phyloP scores from a whole-genome alignment of 2,113 vertebrate genomes.

The Petaurus breviceps region DNA sequence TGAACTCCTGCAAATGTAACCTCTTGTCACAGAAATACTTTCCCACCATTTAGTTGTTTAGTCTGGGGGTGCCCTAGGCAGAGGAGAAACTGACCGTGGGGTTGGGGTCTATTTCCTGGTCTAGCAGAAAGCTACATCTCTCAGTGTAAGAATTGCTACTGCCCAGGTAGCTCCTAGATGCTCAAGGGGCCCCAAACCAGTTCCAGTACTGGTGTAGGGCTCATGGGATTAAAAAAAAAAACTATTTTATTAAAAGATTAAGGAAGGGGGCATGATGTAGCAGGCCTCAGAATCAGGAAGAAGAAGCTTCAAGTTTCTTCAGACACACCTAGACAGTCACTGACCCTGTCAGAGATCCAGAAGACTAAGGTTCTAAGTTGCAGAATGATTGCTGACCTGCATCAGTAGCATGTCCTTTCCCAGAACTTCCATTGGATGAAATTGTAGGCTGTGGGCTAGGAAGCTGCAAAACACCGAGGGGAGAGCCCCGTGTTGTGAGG shows the following conservation, averaged over 20 bases:
- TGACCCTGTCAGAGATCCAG: neutral
- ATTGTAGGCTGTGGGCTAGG: neutral
- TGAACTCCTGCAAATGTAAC: slow-evolving; percentile 22
- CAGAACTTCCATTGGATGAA: neutral
- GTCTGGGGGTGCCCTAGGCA: neutral
- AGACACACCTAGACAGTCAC: neutral
- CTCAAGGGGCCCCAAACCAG: neutral
- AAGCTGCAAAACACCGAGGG: neutral
- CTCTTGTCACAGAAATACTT: slow-evolving; percentile 8
- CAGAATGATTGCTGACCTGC: neutral
- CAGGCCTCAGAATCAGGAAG: neutral
- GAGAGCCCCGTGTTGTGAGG: neutral
- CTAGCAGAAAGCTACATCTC: neutral
- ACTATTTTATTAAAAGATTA: neutral
- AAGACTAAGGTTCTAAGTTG: neutral
- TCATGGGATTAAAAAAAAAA: neutral
- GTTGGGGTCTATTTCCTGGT: neutral
- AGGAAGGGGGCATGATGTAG: neutral
- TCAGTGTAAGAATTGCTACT: neutral
- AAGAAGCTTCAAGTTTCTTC: neutral
- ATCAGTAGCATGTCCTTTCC: neutral
- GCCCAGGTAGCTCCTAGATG: neutral
- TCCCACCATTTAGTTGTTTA: neutral
- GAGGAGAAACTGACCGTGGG: neutral
- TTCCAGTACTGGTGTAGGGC: neutral